Conservation (phyloP, 1,140 invertebrate species). For the Penaeus vannamei region DNA sequence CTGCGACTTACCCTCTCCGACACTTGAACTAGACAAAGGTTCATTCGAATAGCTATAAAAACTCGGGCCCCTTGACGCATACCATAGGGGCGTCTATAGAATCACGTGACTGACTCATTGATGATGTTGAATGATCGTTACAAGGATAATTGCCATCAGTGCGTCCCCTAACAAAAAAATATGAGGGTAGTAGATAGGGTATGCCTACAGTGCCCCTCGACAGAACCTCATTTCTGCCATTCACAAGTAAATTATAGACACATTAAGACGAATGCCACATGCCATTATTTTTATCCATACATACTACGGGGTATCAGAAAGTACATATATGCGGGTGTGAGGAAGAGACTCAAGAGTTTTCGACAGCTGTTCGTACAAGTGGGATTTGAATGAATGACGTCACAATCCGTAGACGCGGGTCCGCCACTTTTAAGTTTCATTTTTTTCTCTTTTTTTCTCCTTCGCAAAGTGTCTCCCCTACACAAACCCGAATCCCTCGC, state of each 20-base stretch:
- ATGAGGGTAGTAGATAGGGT: slow-evolving; percentile 38
- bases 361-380: no score
- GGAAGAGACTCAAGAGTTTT: no score
- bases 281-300: no score
- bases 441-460: slow-evolving; percentile 6
- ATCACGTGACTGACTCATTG: slow-evolving; percentile 22
- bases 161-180: slow-evolving; percentile 14
- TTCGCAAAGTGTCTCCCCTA: neutral
- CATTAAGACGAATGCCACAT: no score
- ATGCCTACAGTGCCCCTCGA: neutral
- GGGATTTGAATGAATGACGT: no score
- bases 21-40: no score
- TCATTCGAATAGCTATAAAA: no score
- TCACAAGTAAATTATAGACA: neutral
- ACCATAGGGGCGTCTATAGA: neutral
- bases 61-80: neutral
- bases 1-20: no score
- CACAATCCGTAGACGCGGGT: neutral
- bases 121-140: slow-evolving; percentile 42
- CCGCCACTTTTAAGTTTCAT: neutral
- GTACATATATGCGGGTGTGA: no score
- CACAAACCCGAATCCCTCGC: no score
- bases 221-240: neutral
- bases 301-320: no score
- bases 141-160: slow-evolving; percentile 37